phyloP scores from a whole-genome alignment of 2,797 vertebrate species.

The Dendrocincla fuliginosa region DNA sequence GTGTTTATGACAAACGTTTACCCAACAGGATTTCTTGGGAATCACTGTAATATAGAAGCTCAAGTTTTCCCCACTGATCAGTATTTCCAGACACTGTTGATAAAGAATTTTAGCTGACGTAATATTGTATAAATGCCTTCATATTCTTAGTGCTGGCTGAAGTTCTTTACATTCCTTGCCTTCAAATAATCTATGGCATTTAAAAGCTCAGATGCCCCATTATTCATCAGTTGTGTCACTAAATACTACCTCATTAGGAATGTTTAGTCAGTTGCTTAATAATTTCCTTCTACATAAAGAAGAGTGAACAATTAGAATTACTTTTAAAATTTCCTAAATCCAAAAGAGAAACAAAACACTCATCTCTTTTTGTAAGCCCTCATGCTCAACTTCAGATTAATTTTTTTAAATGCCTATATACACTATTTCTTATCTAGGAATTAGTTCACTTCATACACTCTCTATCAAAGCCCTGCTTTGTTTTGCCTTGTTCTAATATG shows the following conservation, averaged over 20 bases:
- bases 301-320: not conserved
- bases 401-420: not conserved
- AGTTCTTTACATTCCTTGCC: not conserved
- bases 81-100: not conserved
- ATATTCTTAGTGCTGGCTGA: not conserved
- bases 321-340: not conserved
- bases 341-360: not conserved
- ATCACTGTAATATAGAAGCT: not conserved
- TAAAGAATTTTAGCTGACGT: not conserved
- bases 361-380: not conserved
- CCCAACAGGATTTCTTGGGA: not conserved
- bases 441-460: not conserved
- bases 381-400: not conserved
- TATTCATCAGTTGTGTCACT: not conserved
- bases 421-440: not conserved
- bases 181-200: not conserved
- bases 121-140: not conserved
- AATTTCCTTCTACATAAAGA: not conserved
- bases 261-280: not conserved
- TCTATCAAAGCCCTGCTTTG: not conserved
- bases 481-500: not conserved
- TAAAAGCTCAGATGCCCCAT: not conserved
- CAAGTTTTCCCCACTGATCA: not conserved
- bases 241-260: not conserved
- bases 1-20: not conserved